Evolutionary conservation across 1,140 invertebrate species (phyloP).

Genomic region (Bombus cullumanus): DNA sequence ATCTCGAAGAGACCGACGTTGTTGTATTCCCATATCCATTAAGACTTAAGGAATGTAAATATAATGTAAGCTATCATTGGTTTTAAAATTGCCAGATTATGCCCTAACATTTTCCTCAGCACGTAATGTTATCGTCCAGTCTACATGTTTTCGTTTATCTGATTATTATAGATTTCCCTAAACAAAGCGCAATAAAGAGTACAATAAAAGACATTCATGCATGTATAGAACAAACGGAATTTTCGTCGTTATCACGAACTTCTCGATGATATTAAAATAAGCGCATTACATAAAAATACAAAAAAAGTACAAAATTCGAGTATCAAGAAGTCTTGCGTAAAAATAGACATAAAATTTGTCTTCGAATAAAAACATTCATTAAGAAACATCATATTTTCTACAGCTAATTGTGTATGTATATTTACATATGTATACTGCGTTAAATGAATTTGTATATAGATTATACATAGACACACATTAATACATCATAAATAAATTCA

Average conservation of each 20-base stretch:
- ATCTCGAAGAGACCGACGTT: not conserved
- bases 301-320: conserved; percentile 25
- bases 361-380: not conserved
- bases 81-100: not conserved
- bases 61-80: not conserved
- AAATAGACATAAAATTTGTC: not conserved
- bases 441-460: conserved; percentile 46
- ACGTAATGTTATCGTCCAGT: not conserved
- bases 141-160: not conserved
- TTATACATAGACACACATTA: conserved; percentile 16
- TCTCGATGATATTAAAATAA: not conserved
- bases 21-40: conserved; percentile 2
- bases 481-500: conserved; percentile 18
- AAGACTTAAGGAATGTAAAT: conserved; percentile 19
- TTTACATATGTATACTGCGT: conserved; percentile 29
- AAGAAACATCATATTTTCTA: conserved; percentile 25
- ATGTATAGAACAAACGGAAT: not conserved
- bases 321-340: not conserved
- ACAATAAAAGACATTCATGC: conserved; percentile 23
- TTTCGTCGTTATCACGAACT: not conserved
- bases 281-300: not conserved
- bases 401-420: conserved; percentile 45
- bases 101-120: not conserved
- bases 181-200: conserved; percentile 20
- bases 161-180: not conserved